Evolutionary conservation across 2,888 invertebrate genomes (phyloP).

Genomic region (Apantesis nais): DNA sequence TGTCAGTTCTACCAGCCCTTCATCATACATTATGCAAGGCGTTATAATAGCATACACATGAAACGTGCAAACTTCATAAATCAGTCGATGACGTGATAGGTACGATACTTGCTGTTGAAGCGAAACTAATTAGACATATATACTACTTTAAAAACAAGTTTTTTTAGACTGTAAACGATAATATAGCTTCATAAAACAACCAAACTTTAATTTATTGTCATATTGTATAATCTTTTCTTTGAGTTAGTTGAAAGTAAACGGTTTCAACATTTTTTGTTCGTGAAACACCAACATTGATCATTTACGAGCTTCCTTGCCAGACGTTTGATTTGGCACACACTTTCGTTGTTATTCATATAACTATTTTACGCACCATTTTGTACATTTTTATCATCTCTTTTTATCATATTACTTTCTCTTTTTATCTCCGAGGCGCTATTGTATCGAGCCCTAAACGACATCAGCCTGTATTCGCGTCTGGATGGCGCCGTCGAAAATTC

Average conservation of each 20-base stretch:
- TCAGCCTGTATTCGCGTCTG: constrained; percentile 69
- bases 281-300: constrained; percentile 8
- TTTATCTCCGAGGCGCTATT: constrained; percentile 30
- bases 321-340: constrained; percentile 24
- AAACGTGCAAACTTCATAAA: constrained; percentile 1
- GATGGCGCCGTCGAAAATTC: constrained; percentile 83
- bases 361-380: constrained; percentile 31
- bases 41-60: neutral
- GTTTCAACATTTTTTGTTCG: neutral
- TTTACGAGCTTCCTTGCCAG: constrained; percentile 1
- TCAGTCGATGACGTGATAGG: constrained; percentile 3
- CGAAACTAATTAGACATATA: neutral
- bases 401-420: constrained; percentile 21
- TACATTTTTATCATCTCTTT: constrained; percentile 25
- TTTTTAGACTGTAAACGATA: neutral
- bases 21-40: neutral
- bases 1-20: neutral
- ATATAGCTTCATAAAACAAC: neutral
- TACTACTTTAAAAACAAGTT: neutral
- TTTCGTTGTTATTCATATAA: constrained; percentile 27
- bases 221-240: neutral
- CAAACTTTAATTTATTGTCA: neutral
- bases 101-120: neutral
- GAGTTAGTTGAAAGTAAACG: neutral
- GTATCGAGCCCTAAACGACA: constrained; percentile 41